A percentile compares a stretch with the other conserved stretches of the same genome.
Conservation (phyloP, 2,888 invertebrate genomes). For the Vanessa cardui region DNA sequence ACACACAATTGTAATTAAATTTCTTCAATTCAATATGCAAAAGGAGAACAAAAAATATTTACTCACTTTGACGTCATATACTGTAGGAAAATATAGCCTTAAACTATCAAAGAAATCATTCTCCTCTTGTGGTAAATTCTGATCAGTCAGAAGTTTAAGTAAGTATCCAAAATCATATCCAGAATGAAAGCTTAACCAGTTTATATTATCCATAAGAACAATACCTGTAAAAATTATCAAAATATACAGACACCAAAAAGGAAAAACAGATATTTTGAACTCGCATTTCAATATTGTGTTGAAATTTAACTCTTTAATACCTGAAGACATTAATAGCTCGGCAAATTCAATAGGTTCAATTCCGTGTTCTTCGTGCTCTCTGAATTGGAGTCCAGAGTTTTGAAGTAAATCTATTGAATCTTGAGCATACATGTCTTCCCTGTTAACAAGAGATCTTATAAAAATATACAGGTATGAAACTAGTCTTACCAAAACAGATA, state of each 20-base stretch:
- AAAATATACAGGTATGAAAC: conserved; percentile 35
- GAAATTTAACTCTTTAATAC: conserved; percentile 50
- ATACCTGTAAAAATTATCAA: conserved; percentile 80
- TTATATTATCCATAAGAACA: conserved; percentile 95
- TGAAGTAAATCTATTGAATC: conserved; percentile 97
- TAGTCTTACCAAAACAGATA: conserved; percentile 14
- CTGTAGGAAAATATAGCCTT: conserved; percentile 94
- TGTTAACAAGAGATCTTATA: conserved; percentile 58
- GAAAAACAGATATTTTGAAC: neutral
- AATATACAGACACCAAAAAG: neutral
- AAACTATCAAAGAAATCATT: conserved; percentile 95
- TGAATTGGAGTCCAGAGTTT: conserved; percentile 96
- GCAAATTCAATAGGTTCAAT: conserved; percentile 97
- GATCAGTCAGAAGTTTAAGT: conserved; percentile 93
- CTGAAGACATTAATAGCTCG: conserved; percentile 96
- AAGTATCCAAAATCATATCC: conserved; percentile 99
- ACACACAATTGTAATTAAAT: conserved; percentile 17
- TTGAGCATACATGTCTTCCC: conserved; percentile 98
- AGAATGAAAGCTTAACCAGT: conserved; percentile 98
- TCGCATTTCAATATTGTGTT: neutral
- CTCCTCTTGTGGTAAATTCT: conserved; percentile 94
- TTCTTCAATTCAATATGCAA: neutral
- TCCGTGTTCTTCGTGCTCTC: conserved; percentile 97
- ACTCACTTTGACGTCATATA: conserved; percentile 95
- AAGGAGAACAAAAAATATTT: neutral